Conservation (phyloP, 2,113 vertebrate species). For the Toxostoma redivivum region DNA sequence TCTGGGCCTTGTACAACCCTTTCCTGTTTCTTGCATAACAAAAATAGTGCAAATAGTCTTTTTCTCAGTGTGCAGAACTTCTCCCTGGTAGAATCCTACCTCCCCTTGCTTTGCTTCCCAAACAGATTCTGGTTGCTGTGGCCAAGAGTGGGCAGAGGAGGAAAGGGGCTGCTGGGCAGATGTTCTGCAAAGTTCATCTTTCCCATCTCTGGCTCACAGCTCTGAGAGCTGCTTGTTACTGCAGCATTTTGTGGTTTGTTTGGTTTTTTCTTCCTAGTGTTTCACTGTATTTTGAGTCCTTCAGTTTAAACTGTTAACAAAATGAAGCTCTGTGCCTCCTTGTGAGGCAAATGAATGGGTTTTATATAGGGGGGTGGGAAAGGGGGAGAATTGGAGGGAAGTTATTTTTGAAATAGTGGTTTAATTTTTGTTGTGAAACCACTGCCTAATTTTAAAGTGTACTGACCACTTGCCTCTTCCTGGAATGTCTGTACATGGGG, state of each 20-base stretch:
- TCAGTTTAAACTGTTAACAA: not conserved
- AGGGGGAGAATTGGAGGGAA: not conserved
- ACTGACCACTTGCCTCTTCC: not conserved
- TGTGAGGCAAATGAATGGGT: not conserved
- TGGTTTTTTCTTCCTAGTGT: not conserved
- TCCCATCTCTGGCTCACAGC: not conserved
- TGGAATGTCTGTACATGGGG: not conserved
- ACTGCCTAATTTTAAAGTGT: not conserved
- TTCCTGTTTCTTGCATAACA: not conserved
- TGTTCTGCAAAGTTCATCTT: not conserved
- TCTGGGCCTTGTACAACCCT: not conserved
- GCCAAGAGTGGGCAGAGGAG: not conserved
- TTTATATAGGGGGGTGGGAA: not conserved
- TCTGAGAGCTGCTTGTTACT: not conserved
- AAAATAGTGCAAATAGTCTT: not conserved
- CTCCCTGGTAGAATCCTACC: not conserved
- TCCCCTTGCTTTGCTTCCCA: not conserved
- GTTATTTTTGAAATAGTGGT: not conserved
- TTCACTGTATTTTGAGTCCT: not conserved
- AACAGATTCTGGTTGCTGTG: not conserved
- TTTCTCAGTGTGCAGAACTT: not conserved
- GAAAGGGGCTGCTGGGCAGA: not conserved
- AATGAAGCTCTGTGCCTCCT: not conserved
- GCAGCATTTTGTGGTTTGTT: not conserved
- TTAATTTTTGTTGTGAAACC: not conserved